Percentiles rank a stretch among this genome's conserved stretches.
Conservation (phyloP, 1,140 invertebrate species). For the Pogonomyrmex californicus region DNA sequence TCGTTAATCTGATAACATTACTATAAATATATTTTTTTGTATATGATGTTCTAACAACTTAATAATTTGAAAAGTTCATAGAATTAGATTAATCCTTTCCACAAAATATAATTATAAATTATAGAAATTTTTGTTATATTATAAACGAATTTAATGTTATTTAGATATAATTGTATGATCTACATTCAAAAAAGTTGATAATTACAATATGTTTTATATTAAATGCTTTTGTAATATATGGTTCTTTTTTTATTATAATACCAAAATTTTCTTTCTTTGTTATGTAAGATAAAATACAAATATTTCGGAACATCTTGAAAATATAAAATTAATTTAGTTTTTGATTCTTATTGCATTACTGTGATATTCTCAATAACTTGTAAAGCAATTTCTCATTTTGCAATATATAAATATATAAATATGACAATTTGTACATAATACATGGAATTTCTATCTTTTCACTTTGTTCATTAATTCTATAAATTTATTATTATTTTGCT, state of each 20-base stretch:
- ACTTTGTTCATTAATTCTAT: constrained; percentile 32
- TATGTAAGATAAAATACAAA: neutral
- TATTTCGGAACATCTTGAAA: constrained; percentile 15
- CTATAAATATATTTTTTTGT: neutral
- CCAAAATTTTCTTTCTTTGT: neutral
- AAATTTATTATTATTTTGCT: constrained; percentile 42
- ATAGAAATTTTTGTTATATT: neutral
- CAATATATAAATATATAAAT: constrained; percentile 33
- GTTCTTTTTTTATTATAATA: constrained; percentile 26
- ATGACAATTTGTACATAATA: constrained; percentile 49
- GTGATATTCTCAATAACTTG: constrained; percentile 50
- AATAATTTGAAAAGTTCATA: neutral
- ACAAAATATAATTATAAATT: constrained; percentile 7
- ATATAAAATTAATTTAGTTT: constrained; percentile 22
- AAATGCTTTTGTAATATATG: no score
- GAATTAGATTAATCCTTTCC: neutral
- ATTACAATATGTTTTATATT: neutral
- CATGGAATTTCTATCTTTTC: constrained; percentile 33
- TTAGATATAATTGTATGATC: neutral
- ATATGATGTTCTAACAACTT: neutral
- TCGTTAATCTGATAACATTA: constrained; percentile 18
- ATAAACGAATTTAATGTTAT: neutral
- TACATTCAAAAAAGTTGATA: constrained; percentile 19
- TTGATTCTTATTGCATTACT: constrained; percentile 39
- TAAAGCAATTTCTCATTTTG: constrained; percentile 43